phyloP scores from a whole-genome alignment of 2,113 vertebrate species.

The Conger conger region DNA sequence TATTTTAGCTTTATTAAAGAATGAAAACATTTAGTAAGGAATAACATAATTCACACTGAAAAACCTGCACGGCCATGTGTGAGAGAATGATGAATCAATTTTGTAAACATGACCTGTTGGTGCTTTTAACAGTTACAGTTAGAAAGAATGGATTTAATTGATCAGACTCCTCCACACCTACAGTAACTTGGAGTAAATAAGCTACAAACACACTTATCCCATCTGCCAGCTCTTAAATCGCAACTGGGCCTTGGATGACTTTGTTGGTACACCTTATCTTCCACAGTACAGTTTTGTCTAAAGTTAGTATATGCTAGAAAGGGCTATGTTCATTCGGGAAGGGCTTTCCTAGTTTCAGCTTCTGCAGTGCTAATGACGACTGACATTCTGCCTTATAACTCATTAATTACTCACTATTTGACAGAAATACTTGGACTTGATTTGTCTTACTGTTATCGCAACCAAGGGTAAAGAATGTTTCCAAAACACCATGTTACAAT shows the following conservation, averaged over 20 bases:
- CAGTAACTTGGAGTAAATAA: neutral
- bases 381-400: neutral
- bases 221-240: neutral
- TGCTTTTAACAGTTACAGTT: neutral
- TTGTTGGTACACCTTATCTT: neutral
- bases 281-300: neutral
- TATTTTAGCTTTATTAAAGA: too few relatives aligned
- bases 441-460: neutral
- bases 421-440: neutral
- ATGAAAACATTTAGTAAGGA: neutral
- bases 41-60: neutral
- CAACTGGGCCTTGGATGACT: neutral
- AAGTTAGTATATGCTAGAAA: neutral
- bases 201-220: neutral
- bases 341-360: neutral
- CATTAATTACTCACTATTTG: neutral
- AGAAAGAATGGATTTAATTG: neutral
- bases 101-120: neutral
- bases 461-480: conserved; percentile 13
- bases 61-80: neutral
- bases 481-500: conserved; percentile 25
- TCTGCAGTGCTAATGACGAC: neutral
- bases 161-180: neutral
- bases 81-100: neutral
- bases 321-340: neutral